These are phyloP conservation scores for Platalea minor DNA, from an alignment of 2,797 vertebrate genomes.

Conservation along the genomic window DNA sequence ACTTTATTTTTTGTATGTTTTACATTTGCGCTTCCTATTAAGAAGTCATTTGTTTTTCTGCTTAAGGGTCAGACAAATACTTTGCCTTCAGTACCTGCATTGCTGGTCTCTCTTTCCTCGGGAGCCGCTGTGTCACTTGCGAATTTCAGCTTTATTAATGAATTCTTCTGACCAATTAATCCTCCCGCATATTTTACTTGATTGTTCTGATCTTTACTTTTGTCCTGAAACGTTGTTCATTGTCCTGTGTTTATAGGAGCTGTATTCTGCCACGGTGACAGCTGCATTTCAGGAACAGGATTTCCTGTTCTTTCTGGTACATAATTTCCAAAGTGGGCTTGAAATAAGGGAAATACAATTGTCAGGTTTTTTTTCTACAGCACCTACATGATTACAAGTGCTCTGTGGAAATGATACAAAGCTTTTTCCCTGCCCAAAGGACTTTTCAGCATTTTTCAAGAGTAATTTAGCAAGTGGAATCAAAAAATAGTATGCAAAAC, in stretches of 20 bases:
- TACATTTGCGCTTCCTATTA: not conserved
- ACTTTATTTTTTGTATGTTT: not conserved
- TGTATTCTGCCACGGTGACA: not conserved
- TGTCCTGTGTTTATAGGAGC: not conserved
- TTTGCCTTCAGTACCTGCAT: not conserved
- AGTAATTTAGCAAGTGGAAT: not conserved
- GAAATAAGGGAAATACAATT: not conserved
- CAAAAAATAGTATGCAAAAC: not conserved
- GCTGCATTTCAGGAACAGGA: conserved; percentile 1
- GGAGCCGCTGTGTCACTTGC: not conserved
- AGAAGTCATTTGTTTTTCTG: not conserved
- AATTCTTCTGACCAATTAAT: not conserved
- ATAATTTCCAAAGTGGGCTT: not conserved
- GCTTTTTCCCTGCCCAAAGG: not conserved
- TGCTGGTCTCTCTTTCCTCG: not conserved
- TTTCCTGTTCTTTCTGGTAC: not conserved
- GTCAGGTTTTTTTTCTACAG: not conserved
- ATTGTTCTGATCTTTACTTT: not conserved
- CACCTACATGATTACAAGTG: not conserved
- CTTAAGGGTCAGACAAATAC: not conserved
- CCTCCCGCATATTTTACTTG: not conserved
- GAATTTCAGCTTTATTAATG: not conserved
- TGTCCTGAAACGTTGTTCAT: not conserved
- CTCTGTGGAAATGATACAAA: not conserved
- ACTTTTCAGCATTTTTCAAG: not conserved